These are phyloP conservation scores for Metridium senile DNA, from an alignment of 92 coral and sea anemone genomes.

Conservation along the genomic window DNA sequence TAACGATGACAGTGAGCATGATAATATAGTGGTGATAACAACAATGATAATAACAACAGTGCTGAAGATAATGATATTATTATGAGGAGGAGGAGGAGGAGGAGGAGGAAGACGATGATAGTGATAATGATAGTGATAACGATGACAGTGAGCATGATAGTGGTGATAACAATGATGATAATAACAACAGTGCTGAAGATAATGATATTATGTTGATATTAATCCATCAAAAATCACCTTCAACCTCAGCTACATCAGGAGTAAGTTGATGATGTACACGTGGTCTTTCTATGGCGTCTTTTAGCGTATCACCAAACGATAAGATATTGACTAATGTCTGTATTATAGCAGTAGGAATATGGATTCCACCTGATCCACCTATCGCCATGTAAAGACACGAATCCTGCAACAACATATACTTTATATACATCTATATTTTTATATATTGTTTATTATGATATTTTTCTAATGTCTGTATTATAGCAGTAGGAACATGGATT, in stretches of 20 bases:
- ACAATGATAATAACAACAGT: background rate
- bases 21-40: background rate
- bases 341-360: slow-evolving; percentile 79
- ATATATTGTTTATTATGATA: too few relatives aligned
- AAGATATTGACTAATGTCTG: slow-evolving; percentile 74
- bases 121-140: background rate
- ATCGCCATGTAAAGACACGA: slow-evolving; percentile 79
- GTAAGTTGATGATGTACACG: slow-evolving; percentile 75
- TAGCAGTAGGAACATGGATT: slow-evolving; percentile 75
- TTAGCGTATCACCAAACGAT: slow-evolving; percentile 65
- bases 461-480: slow-evolving; percentile 74
- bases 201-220: background rate
- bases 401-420: slow-evolving; percentile 50
- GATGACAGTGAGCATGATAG: background rate
- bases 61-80: background rate
- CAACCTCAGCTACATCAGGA: slow-evolving; percentile 72
- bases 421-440: too few relatives aligned
- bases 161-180: background rate
- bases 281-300: slow-evolving; percentile 83
- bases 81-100: too few relatives aligned
- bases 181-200: background rate
- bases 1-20: background rate
- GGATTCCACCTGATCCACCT: slow-evolving; percentile 91
- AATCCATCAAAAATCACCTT: too few relatives aligned
- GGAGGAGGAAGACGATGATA: background rate